Evolutionary conservation across 2,113 vertebrate species (phyloP).

Genomic region (Drymodes brunneopygia): DNA sequence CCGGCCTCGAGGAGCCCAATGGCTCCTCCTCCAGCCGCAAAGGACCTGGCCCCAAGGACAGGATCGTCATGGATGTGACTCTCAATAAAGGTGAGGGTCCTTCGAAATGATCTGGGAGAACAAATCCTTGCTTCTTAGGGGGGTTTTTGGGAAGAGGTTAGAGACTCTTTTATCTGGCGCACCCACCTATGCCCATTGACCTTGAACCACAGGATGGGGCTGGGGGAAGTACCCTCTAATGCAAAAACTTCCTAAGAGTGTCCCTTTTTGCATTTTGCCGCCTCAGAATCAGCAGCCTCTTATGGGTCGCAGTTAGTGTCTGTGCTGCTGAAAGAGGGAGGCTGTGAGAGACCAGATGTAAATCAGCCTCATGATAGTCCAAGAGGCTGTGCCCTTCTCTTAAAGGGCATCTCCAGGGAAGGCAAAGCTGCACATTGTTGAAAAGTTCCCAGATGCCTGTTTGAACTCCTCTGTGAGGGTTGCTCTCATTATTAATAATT

Average conservation of each 20-base stretch:
- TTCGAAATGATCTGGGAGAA: background rate
- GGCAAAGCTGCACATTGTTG: background rate
- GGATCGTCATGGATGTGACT: constrained; percentile 92
- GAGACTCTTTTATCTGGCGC: too few species aligned
- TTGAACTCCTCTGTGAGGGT: background rate
- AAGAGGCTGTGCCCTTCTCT: background rate
- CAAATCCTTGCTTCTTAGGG: background rate
- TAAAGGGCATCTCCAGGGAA: background rate
- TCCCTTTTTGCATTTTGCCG: background rate
- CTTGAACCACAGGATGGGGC: background rate
- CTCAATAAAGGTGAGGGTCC: constrained; percentile 87
- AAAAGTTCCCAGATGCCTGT: background rate
- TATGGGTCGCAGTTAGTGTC: background rate
- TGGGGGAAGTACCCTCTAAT: background rate
- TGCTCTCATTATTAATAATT: background rate
- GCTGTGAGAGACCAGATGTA: background rate
- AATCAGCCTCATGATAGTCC: background rate
- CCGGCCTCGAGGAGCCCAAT: constrained; percentile 62
- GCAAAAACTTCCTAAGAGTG: background rate
- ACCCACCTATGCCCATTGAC: background rate
- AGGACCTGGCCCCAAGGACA: constrained; percentile 89
- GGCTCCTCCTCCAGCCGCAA: constrained; percentile 72
- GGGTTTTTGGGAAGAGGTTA: background rate
- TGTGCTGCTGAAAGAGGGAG: background rate
- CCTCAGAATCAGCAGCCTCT: background rate